These are phyloP conservation scores for Maniola jurtina DNA, from an alignment of 1,140 invertebrate genomes.

Conservation along the genomic window DNA sequence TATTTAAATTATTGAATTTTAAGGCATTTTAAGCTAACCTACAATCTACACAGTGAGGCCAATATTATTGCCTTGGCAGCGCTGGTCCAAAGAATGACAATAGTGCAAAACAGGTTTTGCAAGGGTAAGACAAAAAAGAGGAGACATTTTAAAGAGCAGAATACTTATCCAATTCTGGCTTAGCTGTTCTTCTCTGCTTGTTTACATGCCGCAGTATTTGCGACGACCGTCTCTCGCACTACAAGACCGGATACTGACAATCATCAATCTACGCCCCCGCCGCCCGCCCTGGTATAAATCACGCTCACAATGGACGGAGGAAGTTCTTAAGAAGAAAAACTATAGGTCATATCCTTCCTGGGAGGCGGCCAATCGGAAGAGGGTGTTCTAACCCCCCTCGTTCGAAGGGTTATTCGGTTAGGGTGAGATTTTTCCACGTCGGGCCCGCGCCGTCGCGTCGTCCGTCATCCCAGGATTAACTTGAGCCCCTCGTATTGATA, in stretches of 20 bases:
- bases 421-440: constrained; percentile 62
- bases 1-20: no score
- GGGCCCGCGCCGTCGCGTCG: constrained; percentile 32
- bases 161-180: no score
- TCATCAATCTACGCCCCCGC: constrained; percentile 46
- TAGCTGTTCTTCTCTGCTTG: background rate
- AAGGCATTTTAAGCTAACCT: no score
- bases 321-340: constrained; percentile 76
- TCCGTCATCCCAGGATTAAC: constrained; percentile 57
- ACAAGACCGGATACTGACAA: constrained; percentile 52
- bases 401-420: constrained; percentile 68
- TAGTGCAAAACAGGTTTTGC: no score
- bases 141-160: no score
- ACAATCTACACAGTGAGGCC: no score
- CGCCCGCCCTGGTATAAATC: constrained; percentile 63
- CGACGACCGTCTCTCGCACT: constrained; percentile 36
- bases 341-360: constrained; percentile 78
- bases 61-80: no score
- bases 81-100: no score
- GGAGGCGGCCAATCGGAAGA: constrained; percentile 72
- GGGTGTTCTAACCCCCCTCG: constrained; percentile 36
- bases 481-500: constrained; percentile 38
- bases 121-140: no score
- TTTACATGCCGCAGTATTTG: background rate
- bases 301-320: constrained; percentile 71